These are phyloP conservation scores for Brachionus angularis DNA, from an alignment of 1,140 invertebrate genomes.

Conservation along the genomic window DNA sequence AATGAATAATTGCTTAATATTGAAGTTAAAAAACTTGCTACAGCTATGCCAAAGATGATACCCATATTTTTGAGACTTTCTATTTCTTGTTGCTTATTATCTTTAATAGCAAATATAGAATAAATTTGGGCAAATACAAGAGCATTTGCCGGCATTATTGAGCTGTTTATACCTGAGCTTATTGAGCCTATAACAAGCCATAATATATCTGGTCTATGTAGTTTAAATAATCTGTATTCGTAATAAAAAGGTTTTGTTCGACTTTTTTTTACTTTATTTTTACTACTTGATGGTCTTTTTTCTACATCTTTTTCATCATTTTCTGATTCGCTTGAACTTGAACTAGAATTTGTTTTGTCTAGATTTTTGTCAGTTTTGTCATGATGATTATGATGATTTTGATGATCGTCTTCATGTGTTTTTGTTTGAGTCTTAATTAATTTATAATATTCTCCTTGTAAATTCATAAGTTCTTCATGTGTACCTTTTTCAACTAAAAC, in stretches of 20 bases:
- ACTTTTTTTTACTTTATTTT: not conserved
- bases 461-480: slow-evolving; percentile 58
- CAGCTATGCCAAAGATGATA: not conserved
- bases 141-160: not conserved
- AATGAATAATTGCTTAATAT: not conserved
- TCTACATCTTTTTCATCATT: slow-evolving; percentile 11
- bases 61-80: slow-evolving; percentile 5
- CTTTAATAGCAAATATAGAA: not conserved
- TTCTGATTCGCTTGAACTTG: not conserved
- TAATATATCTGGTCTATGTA: not conserved
- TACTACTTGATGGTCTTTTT: not conserved
- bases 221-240: not conserved
- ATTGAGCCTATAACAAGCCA: slow-evolving; percentile 1
- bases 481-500: slow-evolving; percentile 60
- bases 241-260: not conserved
- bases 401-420: not conserved
- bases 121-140: slow-evolving; percentile 15
- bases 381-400: not conserved
- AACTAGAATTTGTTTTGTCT: not conserved
- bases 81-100: not conserved
- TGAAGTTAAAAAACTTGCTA: not conserved
- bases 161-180: not conserved
- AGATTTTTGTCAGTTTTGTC: not conserved
- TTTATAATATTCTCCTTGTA: slow-evolving; percentile 46
- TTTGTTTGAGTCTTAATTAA: not conserved